These are phyloP conservation scores for Andrena flavipes DNA, from an alignment of 2,888 invertebrate species.

Conservation along the genomic window DNA sequence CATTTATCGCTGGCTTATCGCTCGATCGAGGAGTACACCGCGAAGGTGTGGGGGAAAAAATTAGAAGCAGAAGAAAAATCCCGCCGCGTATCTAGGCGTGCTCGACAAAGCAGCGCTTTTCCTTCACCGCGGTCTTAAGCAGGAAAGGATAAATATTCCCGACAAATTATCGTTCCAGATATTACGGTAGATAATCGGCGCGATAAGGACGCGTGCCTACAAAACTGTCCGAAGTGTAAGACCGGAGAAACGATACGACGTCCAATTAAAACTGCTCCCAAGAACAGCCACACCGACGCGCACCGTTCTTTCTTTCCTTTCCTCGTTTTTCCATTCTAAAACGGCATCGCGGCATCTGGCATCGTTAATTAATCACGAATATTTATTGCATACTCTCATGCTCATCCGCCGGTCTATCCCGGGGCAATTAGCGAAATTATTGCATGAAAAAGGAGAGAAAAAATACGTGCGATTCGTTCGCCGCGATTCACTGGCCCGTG, in stretches of 20 bases:
- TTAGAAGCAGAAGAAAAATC: neutral
- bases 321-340: conserved; percentile 5
- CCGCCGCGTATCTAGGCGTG: neutral
- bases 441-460: conserved; percentile 61
- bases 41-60: neutral
- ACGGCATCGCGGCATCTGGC: conserved; percentile 46
- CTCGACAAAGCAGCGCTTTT: conserved; percentile 29
- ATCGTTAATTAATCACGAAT: conserved; percentile 76
- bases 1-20: conserved; percentile 21
- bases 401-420: conserved; percentile 60
- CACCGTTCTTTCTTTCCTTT: neutral
- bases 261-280: conserved; percentile 59
- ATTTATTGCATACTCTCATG: conserved; percentile 78
- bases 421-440: conserved; percentile 80
- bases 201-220: conserved; percentile 51
- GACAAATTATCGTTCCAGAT: conserved; percentile 57
- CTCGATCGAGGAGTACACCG: neutral
- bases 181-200: conserved; percentile 39
- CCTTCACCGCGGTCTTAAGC: neutral
- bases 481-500: conserved; percentile 68
- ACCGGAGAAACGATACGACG: conserved; percentile 53
- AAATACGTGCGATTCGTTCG: conserved; percentile 72
- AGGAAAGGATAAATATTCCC: conserved; percentile 56
- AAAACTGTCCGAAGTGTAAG: conserved; percentile 62
- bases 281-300: neutral